Evolutionary conservation across 2,888 invertebrate genomes (phyloP).

Genomic region (Endotricha flammealis): DNA sequence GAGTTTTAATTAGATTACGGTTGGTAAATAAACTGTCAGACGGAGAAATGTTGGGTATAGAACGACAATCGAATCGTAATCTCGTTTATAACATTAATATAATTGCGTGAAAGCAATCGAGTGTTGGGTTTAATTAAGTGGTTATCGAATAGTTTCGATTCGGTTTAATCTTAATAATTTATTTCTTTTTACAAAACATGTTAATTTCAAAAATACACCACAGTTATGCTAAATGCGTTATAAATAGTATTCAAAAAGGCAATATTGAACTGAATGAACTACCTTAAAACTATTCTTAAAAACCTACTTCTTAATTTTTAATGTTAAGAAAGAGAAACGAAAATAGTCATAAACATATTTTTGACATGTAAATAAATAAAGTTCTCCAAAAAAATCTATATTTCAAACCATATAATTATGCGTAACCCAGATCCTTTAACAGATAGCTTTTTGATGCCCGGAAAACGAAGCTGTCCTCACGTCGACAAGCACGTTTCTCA

Average conservation of each 20-base stretch:
- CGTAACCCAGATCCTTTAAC: constrained; percentile 30
- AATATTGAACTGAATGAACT: too few species aligned
- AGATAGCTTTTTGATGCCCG: constrained; percentile 67
- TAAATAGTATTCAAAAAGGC: too few species aligned
- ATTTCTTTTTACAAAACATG: too few species aligned
- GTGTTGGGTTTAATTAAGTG: too few species aligned
- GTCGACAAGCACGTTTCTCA: constrained; percentile 54
- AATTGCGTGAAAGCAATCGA: neutral
- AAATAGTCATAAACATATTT: too few species aligned
- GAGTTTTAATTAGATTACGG: constrained; percentile 38
- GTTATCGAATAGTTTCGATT: too few species aligned
- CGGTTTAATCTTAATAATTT: too few species aligned
- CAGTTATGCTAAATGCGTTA: too few species aligned
- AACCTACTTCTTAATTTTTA: neutral
- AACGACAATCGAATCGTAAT: neutral
- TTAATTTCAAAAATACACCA: too few species aligned
- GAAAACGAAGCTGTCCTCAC: constrained; percentile 66
- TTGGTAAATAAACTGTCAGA: constrained; percentile 22
- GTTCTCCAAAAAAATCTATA: constrained; percentile 1
- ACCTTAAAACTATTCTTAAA: too few species aligned
- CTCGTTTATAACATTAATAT: neutral
- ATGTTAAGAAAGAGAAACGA: too few species aligned
- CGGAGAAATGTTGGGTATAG: constrained; percentile 2
- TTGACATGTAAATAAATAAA: constrained; percentile 12
- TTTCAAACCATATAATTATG: constrained; percentile 11